A percentile compares a stretch with the other conserved stretches of the same genome.
These are phyloP conservation scores for Porites divaricata DNA, from an alignment of 92 coral and sea anemone genomes.

Conservation along the genomic window DNA sequence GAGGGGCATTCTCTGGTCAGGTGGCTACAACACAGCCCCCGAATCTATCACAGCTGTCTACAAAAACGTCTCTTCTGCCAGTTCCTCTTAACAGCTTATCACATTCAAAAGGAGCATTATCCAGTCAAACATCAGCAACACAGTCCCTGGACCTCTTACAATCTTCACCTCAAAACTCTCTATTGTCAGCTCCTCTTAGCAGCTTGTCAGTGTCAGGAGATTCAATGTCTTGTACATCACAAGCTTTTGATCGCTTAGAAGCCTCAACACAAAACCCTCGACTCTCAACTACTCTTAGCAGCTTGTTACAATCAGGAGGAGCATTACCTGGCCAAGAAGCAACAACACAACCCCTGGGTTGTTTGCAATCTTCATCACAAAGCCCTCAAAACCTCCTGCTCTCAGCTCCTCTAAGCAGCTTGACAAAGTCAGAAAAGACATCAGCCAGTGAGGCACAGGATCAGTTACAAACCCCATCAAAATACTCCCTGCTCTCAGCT, in stretches of 20 bases:
- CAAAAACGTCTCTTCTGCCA: conserved; percentile 9
- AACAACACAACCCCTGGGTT: background rate
- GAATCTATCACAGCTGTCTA: background rate
- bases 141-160: background rate
- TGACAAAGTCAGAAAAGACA: background rate
- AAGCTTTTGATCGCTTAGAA: background rate
- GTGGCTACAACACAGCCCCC: background rate
- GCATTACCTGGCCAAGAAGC: background rate
- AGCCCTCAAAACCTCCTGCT: conserved; percentile 1
- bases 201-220: conserved; percentile 3
- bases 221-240: background rate
- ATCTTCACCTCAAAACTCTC: conserved; percentile 11
- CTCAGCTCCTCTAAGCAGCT: conserved; percentile 18
- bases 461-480: background rate
- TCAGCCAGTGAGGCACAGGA: background rate
- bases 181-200: conserved; percentile 25
- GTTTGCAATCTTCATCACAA: conserved; percentile 2
- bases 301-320: conserved; percentile 10
- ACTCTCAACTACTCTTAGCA: conserved; percentile 21
- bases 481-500: conserved; percentile 11
- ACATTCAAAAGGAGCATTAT: background rate
- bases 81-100: conserved; percentile 29
- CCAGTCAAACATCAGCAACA: background rate
- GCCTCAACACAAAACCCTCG: conserved; percentile 16
- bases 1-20: background rate